A percentile compares a stretch with the other conserved stretches of the same genome.
Conservation (phyloP, 2,113 vertebrate species). For the Romanogobio albipinnatus region DNA sequence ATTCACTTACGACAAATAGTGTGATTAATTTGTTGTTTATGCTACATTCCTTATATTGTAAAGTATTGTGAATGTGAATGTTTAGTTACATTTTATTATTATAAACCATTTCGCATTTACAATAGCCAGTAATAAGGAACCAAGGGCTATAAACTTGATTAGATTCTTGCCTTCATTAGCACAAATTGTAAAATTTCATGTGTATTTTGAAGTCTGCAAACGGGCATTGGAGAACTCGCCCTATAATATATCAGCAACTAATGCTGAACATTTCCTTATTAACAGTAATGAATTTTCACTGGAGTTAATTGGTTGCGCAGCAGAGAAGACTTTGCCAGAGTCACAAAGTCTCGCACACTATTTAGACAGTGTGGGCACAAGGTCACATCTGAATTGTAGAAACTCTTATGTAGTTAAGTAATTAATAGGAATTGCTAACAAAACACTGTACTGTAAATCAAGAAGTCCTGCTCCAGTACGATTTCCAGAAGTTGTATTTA, state of each 20-base stretch:
- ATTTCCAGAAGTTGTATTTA: no score
- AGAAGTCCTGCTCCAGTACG: neutral
- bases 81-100: neutral
- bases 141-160: neutral
- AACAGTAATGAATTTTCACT: neutral
- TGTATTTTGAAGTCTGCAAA: neutral
- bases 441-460: neutral
- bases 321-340: neutral
- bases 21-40: constrained; percentile 9
- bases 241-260: neutral
- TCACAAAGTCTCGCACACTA: neutral
- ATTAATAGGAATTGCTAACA: constrained; percentile 1
- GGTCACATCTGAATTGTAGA: neutral
- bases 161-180: neutral
- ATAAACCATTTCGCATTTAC: neutral
- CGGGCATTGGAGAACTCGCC: neutral
- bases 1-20: neutral
- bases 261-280: neutral
- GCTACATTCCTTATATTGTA: neutral
- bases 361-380: neutral
- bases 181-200: neutral
- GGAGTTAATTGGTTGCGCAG: constrained; percentile 7
- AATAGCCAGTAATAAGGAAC: neutral
- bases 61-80: neutral
- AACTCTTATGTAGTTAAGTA: constrained; percentile 21